phyloP scores from a whole-genome alignment of 2,113 vertebrate genomes.

The Phylloscopus trochiloides region DNA sequence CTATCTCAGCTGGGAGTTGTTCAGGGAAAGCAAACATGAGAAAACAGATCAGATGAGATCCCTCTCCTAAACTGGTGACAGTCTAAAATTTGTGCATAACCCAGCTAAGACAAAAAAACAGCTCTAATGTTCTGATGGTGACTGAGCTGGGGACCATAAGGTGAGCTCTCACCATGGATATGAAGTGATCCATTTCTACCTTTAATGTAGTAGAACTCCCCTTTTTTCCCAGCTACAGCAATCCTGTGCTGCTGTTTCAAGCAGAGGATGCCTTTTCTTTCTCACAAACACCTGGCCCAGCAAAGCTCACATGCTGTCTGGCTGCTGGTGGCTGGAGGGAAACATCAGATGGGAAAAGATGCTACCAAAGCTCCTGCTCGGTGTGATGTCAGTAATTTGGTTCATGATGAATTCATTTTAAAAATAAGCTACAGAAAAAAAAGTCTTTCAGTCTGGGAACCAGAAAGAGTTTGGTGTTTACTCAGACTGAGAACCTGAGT shows the following conservation, averaged over 20 bases:
- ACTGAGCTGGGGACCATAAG: background rate
- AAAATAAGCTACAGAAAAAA: background rate
- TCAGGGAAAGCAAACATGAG: background rate
- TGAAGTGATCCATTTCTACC: background rate
- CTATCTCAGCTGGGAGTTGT: background rate
- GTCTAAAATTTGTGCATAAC: background rate
- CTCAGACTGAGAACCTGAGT: background rate
- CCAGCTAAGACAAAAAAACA: background rate
- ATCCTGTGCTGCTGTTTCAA: background rate
- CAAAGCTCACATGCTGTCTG: rapidly evolving
- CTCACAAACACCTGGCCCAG: background rate
- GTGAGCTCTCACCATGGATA: background rate
- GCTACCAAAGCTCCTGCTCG: background rate
- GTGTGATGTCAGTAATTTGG: background rate
- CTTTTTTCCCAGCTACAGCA: background rate
- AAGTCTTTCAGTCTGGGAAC: background rate
- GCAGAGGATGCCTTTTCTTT: background rate
- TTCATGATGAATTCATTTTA: background rate
- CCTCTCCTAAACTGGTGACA: background rate
- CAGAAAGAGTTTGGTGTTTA: conserved; percentile 9
- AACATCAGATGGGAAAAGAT: background rate
- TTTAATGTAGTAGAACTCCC: background rate
- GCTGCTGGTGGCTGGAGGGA: background rate
- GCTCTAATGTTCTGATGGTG: background rate
- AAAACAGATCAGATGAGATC: background rate